Evolutionary conservation across 2,113 vertebrate genomes (phyloP), one percentile per base, ranked within the genome.

Genomic region (Dipodomys spectabilis): DNA sequence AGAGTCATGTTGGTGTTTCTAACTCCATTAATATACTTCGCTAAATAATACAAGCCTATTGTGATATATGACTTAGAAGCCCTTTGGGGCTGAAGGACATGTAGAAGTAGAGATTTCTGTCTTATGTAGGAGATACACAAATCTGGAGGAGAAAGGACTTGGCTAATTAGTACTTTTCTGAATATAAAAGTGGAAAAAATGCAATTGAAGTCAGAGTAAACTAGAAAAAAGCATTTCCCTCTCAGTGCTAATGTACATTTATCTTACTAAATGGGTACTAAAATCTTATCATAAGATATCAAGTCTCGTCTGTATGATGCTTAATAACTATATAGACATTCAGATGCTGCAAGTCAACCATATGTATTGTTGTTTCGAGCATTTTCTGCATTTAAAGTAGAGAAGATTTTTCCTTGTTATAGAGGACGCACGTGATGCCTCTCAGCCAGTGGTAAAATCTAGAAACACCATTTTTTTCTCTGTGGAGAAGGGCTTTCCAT

Each of bases 41-140:
- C 39, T 91, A 93, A 95, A 94, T 95, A 93, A 90, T 75, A 74
- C 53, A 86, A 39, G 35, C 86, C 28, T 94, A 62, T 86, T 88
- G 32, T 91, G 86, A 93, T 81, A 12, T 45, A 49, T 83, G 90
- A 39, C 45, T 69, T 78, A 88, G 79, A 82, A 92, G 16, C 60
- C 16, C 64, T 13, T 6, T 77, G 91, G 82, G 80, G 35, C 67
- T 89, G 80, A 86, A 80, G 57, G 13, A 16, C 74, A 19, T 86
- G 9, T 72, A 49, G 74, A 82, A 91, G 62, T 62, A 67, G 69
- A 95, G 79, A 72, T 86, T 93, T 90, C n/a, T 91, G 9, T 91
- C 82, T 81, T 65, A 20, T 82, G 57, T 72, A 65, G 32, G 82
- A 93, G 64, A 57, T n/a, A 64, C n/a, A 94, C 45, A 95, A 91